Evolutionary conservation across 2,888 invertebrate species (phyloP).

Genomic region (Cephus spinipes): DNA sequence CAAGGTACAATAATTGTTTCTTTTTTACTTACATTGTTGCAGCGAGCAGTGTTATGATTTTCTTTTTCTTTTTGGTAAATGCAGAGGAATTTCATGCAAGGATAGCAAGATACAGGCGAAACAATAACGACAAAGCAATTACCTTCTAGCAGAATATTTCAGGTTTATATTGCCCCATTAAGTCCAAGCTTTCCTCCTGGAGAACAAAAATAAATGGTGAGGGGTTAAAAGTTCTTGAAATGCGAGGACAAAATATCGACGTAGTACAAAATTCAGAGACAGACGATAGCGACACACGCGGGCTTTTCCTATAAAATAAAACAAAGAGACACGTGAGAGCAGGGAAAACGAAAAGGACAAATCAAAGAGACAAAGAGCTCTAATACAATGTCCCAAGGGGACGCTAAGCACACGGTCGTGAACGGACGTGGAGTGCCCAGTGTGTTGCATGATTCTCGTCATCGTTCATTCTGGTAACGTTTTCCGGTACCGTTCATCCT

Average conservation of each 20-base stretch:
- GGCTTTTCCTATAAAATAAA: constrained; percentile 3
- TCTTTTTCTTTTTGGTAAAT: neutral
- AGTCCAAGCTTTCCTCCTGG: constrained; percentile 80
- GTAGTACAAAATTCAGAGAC: constrained; percentile 5
- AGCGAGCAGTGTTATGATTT: neutral
- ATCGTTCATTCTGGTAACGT: neutral
- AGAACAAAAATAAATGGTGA: constrained; percentile 72
- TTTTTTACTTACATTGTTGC: neutral
- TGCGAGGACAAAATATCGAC: constrained; percentile 26
- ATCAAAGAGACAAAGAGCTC: neutral
- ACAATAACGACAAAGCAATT: constrained; percentile 67
- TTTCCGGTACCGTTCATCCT: neutral
- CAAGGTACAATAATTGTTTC: neutral
- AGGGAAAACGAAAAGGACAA: neutral
- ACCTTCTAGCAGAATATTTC: constrained; percentile 84
- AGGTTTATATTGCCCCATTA: constrained; percentile 83
- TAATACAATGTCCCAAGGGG: neutral
- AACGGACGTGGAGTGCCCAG: neutral
- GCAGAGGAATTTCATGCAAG: neutral
- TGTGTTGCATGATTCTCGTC: neutral
- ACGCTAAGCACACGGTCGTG: neutral
- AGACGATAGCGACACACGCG: neutral
- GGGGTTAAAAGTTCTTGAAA: constrained; percentile 59
- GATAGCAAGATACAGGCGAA: constrained; percentile 37
- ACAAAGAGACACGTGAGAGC: constrained; percentile 26